These are phyloP conservation scores for Neostethus bicornis DNA, from an alignment of 2,797 vertebrate genomes.

Conservation along the genomic window DNA sequence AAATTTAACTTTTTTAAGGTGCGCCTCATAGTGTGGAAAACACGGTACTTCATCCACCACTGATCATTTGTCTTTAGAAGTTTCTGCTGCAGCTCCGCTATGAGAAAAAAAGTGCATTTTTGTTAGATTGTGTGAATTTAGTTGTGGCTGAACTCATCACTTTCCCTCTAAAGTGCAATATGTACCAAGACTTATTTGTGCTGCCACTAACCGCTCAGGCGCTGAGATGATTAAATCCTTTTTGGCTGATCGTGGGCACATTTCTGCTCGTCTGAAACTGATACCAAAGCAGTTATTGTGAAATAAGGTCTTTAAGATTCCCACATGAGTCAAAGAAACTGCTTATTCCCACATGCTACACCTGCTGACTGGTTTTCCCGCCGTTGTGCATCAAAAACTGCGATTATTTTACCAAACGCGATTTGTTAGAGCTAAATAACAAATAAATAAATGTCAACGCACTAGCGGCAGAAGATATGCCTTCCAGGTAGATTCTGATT, in stretches of 20 bases:
- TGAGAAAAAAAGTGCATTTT: no score
- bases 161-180: neutral
- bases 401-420: conserved; percentile 6
- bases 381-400: conserved; percentile 6
- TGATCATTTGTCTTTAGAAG: no score
- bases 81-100: no score
- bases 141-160: no score
- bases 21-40: no score
- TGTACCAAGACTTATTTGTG: neutral
- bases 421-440: no score
- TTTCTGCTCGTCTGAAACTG: conserved; percentile 14
- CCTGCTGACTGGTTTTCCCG: conserved; percentile 32
- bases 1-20: no score
- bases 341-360: conserved; percentile 25
- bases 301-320: conserved; percentile 20
- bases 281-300: conserved; percentile 21
- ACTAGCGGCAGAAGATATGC: no score
- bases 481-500: no score
- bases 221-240: neutral
- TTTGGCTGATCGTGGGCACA: neutral
- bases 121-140: no score
- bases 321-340: neutral
- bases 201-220: neutral
- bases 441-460: neutral
- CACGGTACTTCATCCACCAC: no score